A percentile compares a stretch with the other conserved stretches of the same genome.
phyloP scores from a whole-genome alignment of 2,113 vertebrate genomes.

The Callipepla californica region DNA sequence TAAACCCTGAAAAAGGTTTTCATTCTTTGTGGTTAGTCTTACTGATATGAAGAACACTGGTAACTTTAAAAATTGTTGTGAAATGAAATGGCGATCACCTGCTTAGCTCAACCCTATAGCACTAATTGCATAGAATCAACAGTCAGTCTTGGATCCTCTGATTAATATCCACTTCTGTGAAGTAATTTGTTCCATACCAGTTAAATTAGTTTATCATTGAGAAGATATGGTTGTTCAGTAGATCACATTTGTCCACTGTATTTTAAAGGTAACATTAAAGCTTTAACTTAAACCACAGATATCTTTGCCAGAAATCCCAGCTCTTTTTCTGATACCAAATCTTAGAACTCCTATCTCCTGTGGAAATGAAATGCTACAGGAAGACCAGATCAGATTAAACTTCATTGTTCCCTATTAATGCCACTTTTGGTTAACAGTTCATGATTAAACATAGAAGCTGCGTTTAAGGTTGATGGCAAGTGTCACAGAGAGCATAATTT shows the following conservation, averaged over 20 bases:
- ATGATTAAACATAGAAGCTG: not conserved
- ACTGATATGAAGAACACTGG: not conserved
- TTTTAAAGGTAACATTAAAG: conserved; percentile 19
- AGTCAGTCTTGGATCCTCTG: not conserved
- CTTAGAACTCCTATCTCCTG: not conserved
- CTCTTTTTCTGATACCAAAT: not conserved
- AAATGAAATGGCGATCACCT: not conserved
- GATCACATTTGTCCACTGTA: not conserved
- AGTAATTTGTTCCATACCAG: not conserved
- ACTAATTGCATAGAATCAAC: not conserved
- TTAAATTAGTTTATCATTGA: not conserved
- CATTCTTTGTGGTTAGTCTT: not conserved
- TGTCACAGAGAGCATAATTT: conserved; percentile 20
- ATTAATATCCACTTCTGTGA: not conserved
- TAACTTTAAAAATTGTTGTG: not conserved
- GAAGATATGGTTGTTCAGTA: not conserved
- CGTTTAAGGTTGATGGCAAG: not conserved
- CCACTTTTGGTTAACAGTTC: not conserved
- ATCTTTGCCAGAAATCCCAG: not conserved
- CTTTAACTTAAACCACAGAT: not conserved
- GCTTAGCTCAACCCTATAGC: not conserved
- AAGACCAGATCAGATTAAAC: not conserved
- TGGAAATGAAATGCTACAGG: not conserved
- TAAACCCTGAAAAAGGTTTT: not conserved
- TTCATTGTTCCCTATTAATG: not conserved